Evolutionary conservation across 2,797 vertebrate genomes (phyloP), one percentile per base, ranked within the genome.

Genomic region (Taeniopygia guttata): DNA sequence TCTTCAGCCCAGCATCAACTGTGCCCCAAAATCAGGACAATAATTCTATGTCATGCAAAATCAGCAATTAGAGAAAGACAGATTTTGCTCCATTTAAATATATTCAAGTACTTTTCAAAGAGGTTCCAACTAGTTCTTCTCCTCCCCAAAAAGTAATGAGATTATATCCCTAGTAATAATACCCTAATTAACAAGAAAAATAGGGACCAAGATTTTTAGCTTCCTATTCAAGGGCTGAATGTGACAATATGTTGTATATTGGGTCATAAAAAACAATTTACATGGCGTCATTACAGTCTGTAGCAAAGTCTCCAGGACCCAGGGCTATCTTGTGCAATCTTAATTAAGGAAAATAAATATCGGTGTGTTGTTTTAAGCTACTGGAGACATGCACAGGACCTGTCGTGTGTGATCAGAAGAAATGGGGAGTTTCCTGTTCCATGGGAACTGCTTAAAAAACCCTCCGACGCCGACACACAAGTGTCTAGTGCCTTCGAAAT

Each of bases 301-400:
- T 94, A 93, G 92, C 82, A 85, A 93, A 95, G 93, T 95, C 95
- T 96, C 87, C 92, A 93, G 93, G 89, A 93, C 96, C 91, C 90
- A 87, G 92, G 93, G 94, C 96, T 96, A 93, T 95, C 87, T 94
- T 95, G 88, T 84, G 95, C 91, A 94, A 96, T 93, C 95, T 94
- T 96, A 96, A 96, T 96, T 96, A 96, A 96, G 92, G 84, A 96
- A 96, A 96, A 95, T 95, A 96, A 96, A 96, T 95, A 96, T 95
- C 92, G 36, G 93, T 23, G 84, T 95, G 96, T 93, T 95, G 93
- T 96, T 96, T 94, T 78, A 95, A 95, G 92, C 92, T 95, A 93
- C 92, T 73, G 62, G 84, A 93, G 91, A 95, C 94, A 93, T 77
- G 92, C 92, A 94, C 94, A 93, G 87, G 96, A 84, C 89, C 76